Conservation (phyloP, 2,888 invertebrate genomes). For the Girardia tigrina region DNA sequence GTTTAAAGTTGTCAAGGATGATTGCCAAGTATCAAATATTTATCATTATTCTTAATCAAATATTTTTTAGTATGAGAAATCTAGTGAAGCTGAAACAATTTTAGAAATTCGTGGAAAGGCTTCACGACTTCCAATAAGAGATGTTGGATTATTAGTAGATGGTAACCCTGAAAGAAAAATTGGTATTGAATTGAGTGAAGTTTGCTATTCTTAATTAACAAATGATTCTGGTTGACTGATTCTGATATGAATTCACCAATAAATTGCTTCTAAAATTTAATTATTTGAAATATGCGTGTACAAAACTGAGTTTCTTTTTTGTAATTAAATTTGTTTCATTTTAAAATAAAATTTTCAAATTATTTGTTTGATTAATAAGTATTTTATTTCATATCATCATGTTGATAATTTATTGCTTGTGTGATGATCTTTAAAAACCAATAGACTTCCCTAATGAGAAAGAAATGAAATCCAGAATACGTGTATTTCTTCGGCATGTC, state of each 20-base stretch:
- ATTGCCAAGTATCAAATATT: conserved; percentile 32
- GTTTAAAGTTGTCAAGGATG: conserved; percentile 35
- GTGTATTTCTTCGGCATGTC: no score
- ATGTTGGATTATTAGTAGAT: conserved; percentile 29
- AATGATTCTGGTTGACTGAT: neutral
- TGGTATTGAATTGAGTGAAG: conserved; percentile 36
- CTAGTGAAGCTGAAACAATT: conserved; percentile 36
- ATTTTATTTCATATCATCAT: no score
- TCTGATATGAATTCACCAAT: neutral
- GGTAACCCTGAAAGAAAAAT: neutral
- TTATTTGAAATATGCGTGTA: neutral
- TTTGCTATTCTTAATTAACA: conserved; percentile 36
- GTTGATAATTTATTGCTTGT: no score
- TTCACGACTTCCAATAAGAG: conserved; percentile 34
- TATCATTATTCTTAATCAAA: neutral
- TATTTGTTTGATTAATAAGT: no score
- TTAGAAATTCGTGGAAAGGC: conserved; percentile 31
- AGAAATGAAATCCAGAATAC: no score
- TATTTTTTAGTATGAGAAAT: conserved; percentile 35
- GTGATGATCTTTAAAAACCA: no score
- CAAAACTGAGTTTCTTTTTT: conserved; percentile 3
- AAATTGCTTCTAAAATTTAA: neutral
- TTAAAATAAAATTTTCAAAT: conserved; percentile 17
- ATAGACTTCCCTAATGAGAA: no score
- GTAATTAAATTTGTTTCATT: conserved; percentile 10